These are phyloP conservation scores for Tapirus terrestris DNA, from an alignment of 2,113 vertebrate genomes.

Conservation along the genomic window DNA sequence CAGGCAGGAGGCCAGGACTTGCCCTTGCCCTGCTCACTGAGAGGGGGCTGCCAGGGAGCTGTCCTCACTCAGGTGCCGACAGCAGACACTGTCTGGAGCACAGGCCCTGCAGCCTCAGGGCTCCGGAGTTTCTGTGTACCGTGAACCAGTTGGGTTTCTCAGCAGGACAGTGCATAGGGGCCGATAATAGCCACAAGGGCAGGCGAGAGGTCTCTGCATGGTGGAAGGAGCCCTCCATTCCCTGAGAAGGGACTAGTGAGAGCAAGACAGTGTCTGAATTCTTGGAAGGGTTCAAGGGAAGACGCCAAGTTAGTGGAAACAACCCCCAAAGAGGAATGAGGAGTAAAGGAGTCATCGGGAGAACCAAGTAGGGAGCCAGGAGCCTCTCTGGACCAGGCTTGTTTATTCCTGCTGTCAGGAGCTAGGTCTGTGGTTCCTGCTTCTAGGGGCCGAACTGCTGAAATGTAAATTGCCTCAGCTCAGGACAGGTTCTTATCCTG, in stretches of 20 bases:
- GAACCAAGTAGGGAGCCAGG: too few species aligned
- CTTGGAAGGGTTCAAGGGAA: fast-evolving
- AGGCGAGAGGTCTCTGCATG: fast-evolving
- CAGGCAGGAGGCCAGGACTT: neutral
- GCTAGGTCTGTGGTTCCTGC: fast-evolving
- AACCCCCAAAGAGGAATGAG: fast-evolving
- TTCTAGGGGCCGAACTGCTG: fast-evolving
- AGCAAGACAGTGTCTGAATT: fast-evolving
- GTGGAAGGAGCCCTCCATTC: neutral
- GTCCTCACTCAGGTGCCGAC: neutral
- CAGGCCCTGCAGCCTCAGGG: fast-evolving
- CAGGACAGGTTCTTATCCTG: fast-evolving
- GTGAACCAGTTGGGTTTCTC: neutral
- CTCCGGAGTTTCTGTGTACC: fast-evolving
- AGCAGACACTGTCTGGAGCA: fast-evolving
- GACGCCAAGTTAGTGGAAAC: fast-evolving
- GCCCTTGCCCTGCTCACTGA: fast-evolving
- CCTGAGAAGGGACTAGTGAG: neutral
- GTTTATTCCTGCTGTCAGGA: fast-evolving
- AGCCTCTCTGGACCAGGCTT: fast-evolving
- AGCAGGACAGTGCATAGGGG: fast-evolving
- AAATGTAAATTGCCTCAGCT: fast-evolving
- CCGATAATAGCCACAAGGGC: fast-evolving
- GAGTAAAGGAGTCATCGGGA: fast-evolving
- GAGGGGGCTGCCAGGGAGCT: fast-evolving